Evolutionary conservation across 2,797 vertebrate genomes (phyloP), one percentile per base, ranked within the genome.

Genomic region (Helarctos malayanus): DNA sequence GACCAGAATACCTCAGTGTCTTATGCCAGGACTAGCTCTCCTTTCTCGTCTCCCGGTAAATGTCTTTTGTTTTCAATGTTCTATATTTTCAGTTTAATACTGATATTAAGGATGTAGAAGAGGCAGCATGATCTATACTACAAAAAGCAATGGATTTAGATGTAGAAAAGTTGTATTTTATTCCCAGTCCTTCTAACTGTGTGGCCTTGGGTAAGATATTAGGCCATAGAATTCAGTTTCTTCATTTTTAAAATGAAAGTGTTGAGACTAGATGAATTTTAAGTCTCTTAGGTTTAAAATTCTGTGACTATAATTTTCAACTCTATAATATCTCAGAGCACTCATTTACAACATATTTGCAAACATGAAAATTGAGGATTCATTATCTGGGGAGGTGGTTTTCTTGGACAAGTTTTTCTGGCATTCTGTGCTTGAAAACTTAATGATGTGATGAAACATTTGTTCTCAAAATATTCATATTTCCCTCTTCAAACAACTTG

Each of bases 1-100:
- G 98, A 98, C 97, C 98, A 98, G 98, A 99, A 99, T 98, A 99
- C 99, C 98, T 99, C 99, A 97, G 98, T 99, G 97, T 99, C 99
- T 98, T 98, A 99, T 98, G 98, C 98, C 59, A 99, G 98, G 98
- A 99, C 98, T 88, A 99, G 98, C 87, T 99, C 99, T 98, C 99
- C 98, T 95, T 99, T 99, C 97, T 98, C 99, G 90, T 99, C 99
- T 98, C 99, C 99, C 96, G 99, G 99, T 99, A 99, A 89, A 96
- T 76, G 47, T 71, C 35, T 93, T 94, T 91, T 80, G 15, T 41
- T 96, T 94, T 54, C 80, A 10, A 14, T 94, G 4, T 91, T 95
- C 16, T 94, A 0, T 78, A 82, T 82, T 52, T 52, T 97, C 54
- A 59, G 9, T 87, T 96, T 89, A 80, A 85, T 95, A 32, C 19